Base-by-base conservation (phyloP, 2,113 vertebrate species). In the Lichenostomus cassidix region DNA sequence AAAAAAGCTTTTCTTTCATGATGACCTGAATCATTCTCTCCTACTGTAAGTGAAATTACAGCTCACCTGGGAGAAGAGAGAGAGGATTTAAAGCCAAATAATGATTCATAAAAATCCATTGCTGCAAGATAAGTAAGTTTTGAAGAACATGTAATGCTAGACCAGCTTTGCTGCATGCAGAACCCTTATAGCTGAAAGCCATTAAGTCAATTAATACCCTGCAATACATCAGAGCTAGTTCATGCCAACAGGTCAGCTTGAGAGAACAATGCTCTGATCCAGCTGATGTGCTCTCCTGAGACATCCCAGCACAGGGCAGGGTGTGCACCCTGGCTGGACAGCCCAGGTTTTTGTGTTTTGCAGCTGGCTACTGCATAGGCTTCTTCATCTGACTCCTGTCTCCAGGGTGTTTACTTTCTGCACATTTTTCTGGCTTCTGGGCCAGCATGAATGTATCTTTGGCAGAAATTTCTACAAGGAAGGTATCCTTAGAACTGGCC, bases 191-290 rank as follows among this genome's bases (percentile, higher is more conserved):
- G 62, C 77, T 95, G 76, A 95, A 81, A 95, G 52, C 79, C 80
- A 95, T 97, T 95, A 92, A 94, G 70, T 75, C 90, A 95, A 69
- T 96, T 95, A 96, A 89, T 83, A 64, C 24, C 5, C 2, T 60
- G 14, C 60, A 68, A 33, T 81, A 58, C 4, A 25, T 65, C 77
- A 90, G 70, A 71, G 47, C 42, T 87, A 12, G 7, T 94, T 97
- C 12, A 3, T 47, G 63, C 33, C 3, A 1, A 35, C 58, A 31
- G 92, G 85, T 89, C 67, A 90, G 60, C 37, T 76, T 39, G 94
- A 78, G 68, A 82, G 63, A 92, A 59, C 1, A 1, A 35, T 77
- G 69, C 70, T 60, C 20, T n/a, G 31, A 27, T 27, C 25, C 2
- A 33, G 9, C 49, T 74, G 82, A 42, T 27, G 15, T 27, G 31